Base-by-base conservation (phyloP, 2,888 invertebrate species). In the Ditula angustiorana region DNA sequence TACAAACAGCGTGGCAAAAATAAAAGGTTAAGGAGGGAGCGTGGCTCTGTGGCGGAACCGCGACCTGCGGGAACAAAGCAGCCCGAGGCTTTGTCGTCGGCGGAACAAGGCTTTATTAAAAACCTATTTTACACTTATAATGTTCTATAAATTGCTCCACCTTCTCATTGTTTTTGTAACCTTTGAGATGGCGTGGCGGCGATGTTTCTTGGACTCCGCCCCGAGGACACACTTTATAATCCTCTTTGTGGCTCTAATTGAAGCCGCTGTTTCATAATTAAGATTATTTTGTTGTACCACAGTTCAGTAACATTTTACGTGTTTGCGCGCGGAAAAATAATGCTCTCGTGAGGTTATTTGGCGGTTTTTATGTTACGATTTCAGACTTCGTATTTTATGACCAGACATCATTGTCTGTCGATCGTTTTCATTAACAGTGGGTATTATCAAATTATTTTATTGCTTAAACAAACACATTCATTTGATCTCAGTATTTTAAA, bases 101-200 rank as follows among this genome's bases (percentile, higher is more conserved):
- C 73, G 71, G 78, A 83, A 82, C 83, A 81, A 75, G 79, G 75
- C 80, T 79, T 82, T 86, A 84, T 84, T 83, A 82, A 81, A 81
- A 81, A 73, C 78, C 79, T 76, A 78, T 81, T 82, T 80, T 77
- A 77, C 81, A 80, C 80, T 79, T 76, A 75, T 74, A 80, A 75
- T 77, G 74, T 79, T 79, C 73, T 71, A 75, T 78, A 76, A 81
- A 79, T 79, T 78, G 77, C 72, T 74, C 68, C 74, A 74, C 67
- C 66, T 66, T 65, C 55, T 64, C 66, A 53, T 68, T 64, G 65
- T 67, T 60, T 67, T 69, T 41, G 44, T 46, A 61, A 65, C 52
- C 56, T 65, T 60, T 59, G 65, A 55, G 52, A 50, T 28, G 55
- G 55, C 41, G 41, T 53, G 13, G 37, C 28, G 24, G 46, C 47